A percentile compares a stretch with the other conserved stretches of the same genome.
These are phyloP conservation scores for Acronicta psi DNA, from an alignment of 2,888 invertebrate species.

Conservation along the genomic window DNA sequence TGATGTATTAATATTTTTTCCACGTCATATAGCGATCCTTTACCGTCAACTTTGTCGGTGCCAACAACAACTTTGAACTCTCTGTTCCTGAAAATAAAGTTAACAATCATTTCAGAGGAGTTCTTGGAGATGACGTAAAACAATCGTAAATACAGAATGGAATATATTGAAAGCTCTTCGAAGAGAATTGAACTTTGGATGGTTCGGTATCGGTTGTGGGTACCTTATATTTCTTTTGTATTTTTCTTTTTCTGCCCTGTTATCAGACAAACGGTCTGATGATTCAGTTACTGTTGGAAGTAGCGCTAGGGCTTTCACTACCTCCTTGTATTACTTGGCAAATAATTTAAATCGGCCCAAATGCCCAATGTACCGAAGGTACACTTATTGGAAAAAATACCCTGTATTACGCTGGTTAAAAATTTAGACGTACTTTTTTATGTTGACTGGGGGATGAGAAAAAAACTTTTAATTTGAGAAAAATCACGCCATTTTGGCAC, in stretches of 20 bases:
- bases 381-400: no score
- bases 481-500: no score
- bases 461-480: no score
- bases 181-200: conserved; percentile 42
- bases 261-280: no score
- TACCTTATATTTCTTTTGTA: conserved; percentile 18
- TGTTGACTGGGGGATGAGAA: no score
- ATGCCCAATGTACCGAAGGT: no score
- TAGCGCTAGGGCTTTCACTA: no score
- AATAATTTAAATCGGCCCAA: no score
- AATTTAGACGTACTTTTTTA: no score
- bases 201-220: conserved; percentile 3
- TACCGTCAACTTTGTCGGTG: conserved; percentile 48
- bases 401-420: no score
- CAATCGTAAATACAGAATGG: conserved; percentile 28
- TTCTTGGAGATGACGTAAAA: conserved; percentile 20
- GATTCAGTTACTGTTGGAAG: no score
- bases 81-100: conserved; percentile 51
- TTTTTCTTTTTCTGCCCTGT: not conserved
- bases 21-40: conserved; percentile 57
- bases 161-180: conserved; percentile 30
- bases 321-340: no score
- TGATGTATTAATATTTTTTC: conserved; percentile 59
- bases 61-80: conserved; percentile 61
- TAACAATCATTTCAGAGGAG: conserved; percentile 12